A percentile compares a stretch with the other conserved stretches of the same genome.
These are phyloP conservation scores for Zapus hudsonius DNA, from an alignment of 2,113 vertebrate species.

Conservation along the genomic window DNA sequence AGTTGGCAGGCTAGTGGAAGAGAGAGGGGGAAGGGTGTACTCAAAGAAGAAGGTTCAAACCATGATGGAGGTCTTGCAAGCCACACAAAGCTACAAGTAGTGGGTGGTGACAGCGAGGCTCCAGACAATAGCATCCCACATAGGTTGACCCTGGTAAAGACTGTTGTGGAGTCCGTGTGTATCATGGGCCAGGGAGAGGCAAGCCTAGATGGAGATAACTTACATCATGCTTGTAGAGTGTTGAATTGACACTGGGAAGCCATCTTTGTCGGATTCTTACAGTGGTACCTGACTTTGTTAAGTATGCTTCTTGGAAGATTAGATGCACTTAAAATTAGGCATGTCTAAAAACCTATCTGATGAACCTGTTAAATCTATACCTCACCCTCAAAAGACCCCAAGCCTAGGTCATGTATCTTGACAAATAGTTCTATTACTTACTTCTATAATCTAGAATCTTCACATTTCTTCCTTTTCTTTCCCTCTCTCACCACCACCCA, in stretches of 20 bases:
- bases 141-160: background rate
- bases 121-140: background rate
- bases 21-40: background rate
- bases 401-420: background rate
- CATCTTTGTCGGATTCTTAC: background rate
- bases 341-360: background rate
- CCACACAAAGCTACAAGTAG: background rate
- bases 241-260: background rate
- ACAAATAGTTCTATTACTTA: background rate
- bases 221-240: background rate
- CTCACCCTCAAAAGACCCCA: rapidly evolving
- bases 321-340: background rate
- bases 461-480: background rate
- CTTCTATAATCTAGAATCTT: background rate
- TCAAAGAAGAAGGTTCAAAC: background rate
- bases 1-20: background rate
- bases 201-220: background rate
- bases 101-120: background rate
- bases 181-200: too few relatives aligned
- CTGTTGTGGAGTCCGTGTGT: background rate
- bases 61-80: too few relatives aligned
- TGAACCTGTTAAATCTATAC: background rate
- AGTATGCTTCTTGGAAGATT: background rate
- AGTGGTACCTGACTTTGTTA: background rate
- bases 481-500: background rate